A percentile compares a stretch with the other conserved stretches of the same genome.
These are phyloP conservation scores for Rhodeus uyekii DNA, from an alignment of 2,797 vertebrate genomes.

Conservation along the genomic window DNA sequence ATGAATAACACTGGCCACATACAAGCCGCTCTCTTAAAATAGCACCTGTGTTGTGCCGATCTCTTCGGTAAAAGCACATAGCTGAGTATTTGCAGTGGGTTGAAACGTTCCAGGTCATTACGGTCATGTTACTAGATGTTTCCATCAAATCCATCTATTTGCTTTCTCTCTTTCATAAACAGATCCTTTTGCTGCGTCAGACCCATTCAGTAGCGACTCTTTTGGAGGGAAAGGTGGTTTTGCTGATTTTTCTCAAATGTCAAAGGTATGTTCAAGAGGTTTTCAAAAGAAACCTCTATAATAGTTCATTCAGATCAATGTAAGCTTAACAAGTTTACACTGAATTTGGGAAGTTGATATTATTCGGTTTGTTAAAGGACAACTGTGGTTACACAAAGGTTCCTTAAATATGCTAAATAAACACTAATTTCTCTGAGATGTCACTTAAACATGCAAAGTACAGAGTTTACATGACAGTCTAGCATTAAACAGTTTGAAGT, in stretches of 20 bases:
- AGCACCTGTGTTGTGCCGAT: slow-evolving; percentile 43
- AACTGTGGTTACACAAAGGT: neutral
- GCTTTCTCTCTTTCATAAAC: slow-evolving; percentile 58
- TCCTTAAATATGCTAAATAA: neutral
- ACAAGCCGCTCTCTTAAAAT: slow-evolving; percentile 66
- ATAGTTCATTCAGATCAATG: neutral
- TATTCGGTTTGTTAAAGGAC: neutral
- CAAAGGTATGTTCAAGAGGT: slow-evolving; percentile 83
- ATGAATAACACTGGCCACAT: slow-evolving; percentile 66
- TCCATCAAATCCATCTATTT: slow-evolving; percentile 60
- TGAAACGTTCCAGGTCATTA: slow-evolving; percentile 47
- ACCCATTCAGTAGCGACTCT: slow-evolving; percentile 85
- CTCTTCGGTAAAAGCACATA: slow-evolving; percentile 57
- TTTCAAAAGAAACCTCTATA: neutral
- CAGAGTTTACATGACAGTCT: neutral
- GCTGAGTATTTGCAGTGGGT: slow-evolving; percentile 62
- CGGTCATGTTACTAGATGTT: slow-evolving; percentile 60
- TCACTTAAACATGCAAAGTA: neutral
- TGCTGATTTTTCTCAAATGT: slow-evolving; percentile 97
- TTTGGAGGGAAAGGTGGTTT: slow-evolving; percentile 87
- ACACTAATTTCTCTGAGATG: neutral
- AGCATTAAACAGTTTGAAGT: neutral
- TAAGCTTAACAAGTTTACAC: neutral
- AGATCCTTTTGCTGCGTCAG: slow-evolving; percentile 89
- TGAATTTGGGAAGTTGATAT: neutral